Percentiles rank a stretch among this genome's conserved stretches.
These are phyloP conservation scores for Rhadina sibilatrix DNA, from an alignment of 2,113 vertebrate species.

Conservation along the genomic window DNA sequence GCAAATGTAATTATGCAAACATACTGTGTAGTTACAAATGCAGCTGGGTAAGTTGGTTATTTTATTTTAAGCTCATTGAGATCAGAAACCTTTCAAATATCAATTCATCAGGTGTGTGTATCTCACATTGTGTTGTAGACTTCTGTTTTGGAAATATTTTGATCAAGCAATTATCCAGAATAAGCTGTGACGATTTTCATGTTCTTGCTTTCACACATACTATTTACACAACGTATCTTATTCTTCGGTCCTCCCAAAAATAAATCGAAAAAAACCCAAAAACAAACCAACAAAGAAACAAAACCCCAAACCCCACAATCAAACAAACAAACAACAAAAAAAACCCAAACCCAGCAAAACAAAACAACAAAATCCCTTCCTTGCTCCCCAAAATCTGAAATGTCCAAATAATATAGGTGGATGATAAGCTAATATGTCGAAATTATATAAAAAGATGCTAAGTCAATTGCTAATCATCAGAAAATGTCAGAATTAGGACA, in stretches of 20 bases:
- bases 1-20: background rate
- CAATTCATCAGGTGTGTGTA: background rate
- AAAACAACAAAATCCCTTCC: background rate
- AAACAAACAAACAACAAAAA: background rate
- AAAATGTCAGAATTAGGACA: background rate
- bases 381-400: background rate
- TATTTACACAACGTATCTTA: background rate
- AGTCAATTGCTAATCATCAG: background rate
- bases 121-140: background rate
- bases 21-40: background rate
- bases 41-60: background rate
- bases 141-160: background rate
- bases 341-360: background rate
- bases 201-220: background rate
- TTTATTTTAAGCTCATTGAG: background rate
- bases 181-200: background rate
- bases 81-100: background rate
- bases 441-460: background rate
- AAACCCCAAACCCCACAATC: too few species aligned
- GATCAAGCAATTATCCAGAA: background rate
- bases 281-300: too few species aligned
- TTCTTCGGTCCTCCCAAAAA: background rate
- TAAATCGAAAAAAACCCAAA: background rate
- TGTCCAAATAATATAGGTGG: background rate
- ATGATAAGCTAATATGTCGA: fast-evolving